Base-by-base conservation (phyloP, 2,113 vertebrate genomes). In the Myocastor coypus region DNA sequence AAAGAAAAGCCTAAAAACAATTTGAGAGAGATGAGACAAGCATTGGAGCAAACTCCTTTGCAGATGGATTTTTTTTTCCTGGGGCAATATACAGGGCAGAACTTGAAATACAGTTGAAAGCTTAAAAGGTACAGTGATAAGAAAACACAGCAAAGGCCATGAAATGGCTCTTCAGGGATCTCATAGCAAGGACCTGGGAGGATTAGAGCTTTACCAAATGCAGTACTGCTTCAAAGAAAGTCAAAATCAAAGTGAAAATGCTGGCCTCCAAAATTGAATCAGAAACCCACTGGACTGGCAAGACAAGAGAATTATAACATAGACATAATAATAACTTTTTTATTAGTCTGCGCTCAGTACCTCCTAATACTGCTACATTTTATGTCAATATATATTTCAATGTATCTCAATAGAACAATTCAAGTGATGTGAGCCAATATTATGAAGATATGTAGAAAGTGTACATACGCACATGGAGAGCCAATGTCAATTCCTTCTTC, bases 81-180 rank as follows among this genome's bases (percentile, higher is more conserved):
- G 86, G 82, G 93, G 86, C 86, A 91, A 75, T 22, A 52, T 7
- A 20, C 89, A 89, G 57, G 75, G 68, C 91, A 92, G 91, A 95
- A 46, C 42, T 83, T 87, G 86, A 95, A 97, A 95, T 69, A 92
- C 34, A 89, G 55, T 42, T 95, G 92, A 96, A 96, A 96, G 86
- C 91, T 80, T 96, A 95, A 91, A 97, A 89, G 77, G 61, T 64
- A 57, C 73, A 94, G 61, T 80, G 78, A 94, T 94, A 89, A 92
- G 94, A 83, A 97, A 96, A 94, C 94, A 91, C 16, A 81, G 73
- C 57, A 89, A 84, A 95, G 86, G 68, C 83, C 55, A 46, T 9
- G 78, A 95, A 92, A 86, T n/a, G 73, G 80, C 89, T 94, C 73
- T 89, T 68, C 12, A 10, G 55, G 66, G 86, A 86, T 92, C 91